Percentiles rank a stretch among this genome's conserved stretches.
Evolutionary conservation across 2,888 invertebrate species (phyloP).

Genomic region (Sicus ferrugineus): DNA sequence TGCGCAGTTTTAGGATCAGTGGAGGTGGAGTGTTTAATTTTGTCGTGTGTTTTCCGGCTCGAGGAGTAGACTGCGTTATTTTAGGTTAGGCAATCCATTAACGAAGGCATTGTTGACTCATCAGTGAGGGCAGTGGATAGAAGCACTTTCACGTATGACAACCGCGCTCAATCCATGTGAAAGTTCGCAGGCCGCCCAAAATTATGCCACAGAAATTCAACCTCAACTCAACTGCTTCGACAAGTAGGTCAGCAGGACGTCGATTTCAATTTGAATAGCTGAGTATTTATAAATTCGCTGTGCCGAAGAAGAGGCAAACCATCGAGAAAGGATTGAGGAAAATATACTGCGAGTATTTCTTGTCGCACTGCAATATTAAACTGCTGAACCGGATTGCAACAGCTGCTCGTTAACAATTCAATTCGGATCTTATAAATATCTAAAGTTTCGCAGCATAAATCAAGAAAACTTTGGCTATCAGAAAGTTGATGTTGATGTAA

Average conservation of each 20-base stretch:
- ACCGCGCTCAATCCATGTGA: no score
- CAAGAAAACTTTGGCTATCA: neutral
- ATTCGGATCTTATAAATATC: neutral
- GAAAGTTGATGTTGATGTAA: neutral
- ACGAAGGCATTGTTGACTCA: neutral
- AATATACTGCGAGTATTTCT: no score
- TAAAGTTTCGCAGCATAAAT: conserved; percentile 1
- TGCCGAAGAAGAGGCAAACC: neutral
- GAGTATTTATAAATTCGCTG: neutral
- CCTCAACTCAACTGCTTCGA: neutral
- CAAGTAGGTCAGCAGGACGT: neutral
- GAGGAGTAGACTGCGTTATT: neutral
- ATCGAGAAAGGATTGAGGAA: neutral
- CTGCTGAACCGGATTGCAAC: neutral
- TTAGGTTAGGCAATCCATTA: no score
- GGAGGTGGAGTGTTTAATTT: no score
- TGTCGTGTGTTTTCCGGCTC: neutral
- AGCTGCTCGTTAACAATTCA: neutral
- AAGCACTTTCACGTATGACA: no score
- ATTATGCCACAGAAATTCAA: neutral
- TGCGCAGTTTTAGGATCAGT: no score
- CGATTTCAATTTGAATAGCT: neutral
- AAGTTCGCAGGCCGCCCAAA: neutral
- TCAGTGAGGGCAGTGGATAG: neutral
- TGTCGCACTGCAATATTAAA: neutral